Evolutionary conservation across 1,140 invertebrate species (phyloP), one percentile per base, ranked within the genome.

Genomic region (Agraylea sexmaculata): DNA sequence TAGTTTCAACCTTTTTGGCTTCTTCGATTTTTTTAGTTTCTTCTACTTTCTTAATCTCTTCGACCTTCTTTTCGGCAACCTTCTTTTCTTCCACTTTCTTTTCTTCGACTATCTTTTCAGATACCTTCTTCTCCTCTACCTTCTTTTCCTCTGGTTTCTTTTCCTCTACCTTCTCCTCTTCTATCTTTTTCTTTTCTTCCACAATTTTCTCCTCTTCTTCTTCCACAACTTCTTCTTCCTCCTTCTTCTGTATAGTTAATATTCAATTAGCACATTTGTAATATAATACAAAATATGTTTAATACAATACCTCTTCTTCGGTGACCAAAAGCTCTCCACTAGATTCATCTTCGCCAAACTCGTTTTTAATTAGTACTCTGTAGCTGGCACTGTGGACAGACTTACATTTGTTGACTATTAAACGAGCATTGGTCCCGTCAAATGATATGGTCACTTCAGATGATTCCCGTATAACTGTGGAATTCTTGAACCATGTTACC

Each of bases 401-500:
- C 44, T 74, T 77, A 8, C 75, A 73, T 38, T 75, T 75, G 43
- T 69, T 75, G 34, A 91, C 85, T 15, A 71, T 77, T 0, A 92
- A 54, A 37, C 77, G 72, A 18, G 84, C 82, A 22, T 76, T 78
- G 25, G 74, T 77, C n/a, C 86, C 85, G 60, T 91, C 85, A 56
- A 89, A 90, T 1, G 75, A 74, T 7, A 68, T 71, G 31, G 68
- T 69, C 10, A 81, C 75, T 44, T 75, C 83, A 5, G 70, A 73
- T 1, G 75, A 74, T 51, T 84, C 77, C 44, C 73, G 77, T 12
- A 91, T 73, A 1, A 80, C 60, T 7, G 74, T 80, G 3, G 74
- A 72, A 47, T 87, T 81, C 71, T 80, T 88, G 55, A 81, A 87
- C 87, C 87, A 92, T n/a, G 74, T 80, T 15, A 90, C 73, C 49